phyloP scores from a whole-genome alignment of 2,888 invertebrate genomes.

The Amblyjoppa fuscipennis region DNA sequence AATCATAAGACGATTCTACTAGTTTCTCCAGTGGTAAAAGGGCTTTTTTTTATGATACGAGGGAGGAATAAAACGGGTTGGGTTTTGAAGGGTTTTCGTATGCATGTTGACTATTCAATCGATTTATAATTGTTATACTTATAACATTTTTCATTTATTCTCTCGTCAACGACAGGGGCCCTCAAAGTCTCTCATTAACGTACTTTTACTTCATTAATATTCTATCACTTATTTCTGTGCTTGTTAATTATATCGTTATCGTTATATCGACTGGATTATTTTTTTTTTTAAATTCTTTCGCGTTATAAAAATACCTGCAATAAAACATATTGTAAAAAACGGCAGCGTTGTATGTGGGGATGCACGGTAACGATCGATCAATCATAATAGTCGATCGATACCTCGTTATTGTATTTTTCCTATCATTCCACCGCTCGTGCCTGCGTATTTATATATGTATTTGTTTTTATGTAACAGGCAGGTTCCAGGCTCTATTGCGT shows the following conservation, averaged over 20 bases:
- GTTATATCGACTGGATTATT: constrained; percentile 53
- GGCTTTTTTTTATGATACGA: constrained; percentile 35
- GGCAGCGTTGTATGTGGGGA: constrained; percentile 56
- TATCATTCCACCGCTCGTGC: constrained; percentile 56
- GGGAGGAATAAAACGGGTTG: constrained; percentile 7
- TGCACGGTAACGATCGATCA: constrained; percentile 10
- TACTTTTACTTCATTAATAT: constrained; percentile 47
- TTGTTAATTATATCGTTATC: constrained; percentile 40
- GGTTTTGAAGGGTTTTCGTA: constrained; percentile 34
- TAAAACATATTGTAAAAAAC: constrained; percentile 52
- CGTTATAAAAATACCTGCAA: constrained; percentile 70
- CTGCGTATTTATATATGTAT: constrained; percentile 58
- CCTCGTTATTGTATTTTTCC: constrained; percentile 48
- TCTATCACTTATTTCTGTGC: constrained; percentile 57
- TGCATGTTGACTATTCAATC: constrained; percentile 37
- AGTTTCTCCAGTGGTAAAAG: constrained; percentile 28
- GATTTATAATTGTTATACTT: constrained; percentile 24
- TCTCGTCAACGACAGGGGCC: constrained; percentile 25
- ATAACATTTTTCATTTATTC: constrained; percentile 78
- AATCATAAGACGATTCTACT: constrained; percentile 66
- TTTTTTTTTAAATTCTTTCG: constrained; percentile 58
- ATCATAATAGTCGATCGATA: constrained; percentile 24
- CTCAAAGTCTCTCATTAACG: constrained; percentile 27
- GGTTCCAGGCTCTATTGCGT: constrained; percentile 73
- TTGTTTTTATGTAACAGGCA: constrained; percentile 68